Evolutionary conservation across 2,113 vertebrate species (phyloP).

Genomic region (Phasianus colchicus): DNA sequence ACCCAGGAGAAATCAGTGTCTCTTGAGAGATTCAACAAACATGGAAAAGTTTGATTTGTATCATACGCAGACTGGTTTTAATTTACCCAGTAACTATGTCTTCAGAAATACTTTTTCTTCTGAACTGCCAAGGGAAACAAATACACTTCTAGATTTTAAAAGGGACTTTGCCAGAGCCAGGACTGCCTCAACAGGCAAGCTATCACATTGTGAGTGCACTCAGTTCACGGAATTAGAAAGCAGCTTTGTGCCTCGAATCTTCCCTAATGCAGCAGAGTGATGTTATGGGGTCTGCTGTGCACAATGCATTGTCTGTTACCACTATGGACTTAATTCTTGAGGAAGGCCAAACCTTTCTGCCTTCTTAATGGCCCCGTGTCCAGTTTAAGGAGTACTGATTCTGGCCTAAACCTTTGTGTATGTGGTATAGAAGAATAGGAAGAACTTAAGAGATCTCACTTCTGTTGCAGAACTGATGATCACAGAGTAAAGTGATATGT

Average conservation of each 20-base stretch:
- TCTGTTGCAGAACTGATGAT: background rate
- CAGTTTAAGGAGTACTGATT: background rate
- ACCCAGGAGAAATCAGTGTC: conserved; percentile 28
- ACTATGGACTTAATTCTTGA: background rate
- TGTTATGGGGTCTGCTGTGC: background rate
- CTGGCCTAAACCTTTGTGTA: background rate
- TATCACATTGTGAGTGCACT: background rate
- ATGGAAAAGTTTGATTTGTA: conserved; percentile 30
- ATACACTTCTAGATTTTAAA: conserved; percentile 37
- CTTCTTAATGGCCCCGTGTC: background rate
- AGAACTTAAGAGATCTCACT: background rate
- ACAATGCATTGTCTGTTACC: accelerated
- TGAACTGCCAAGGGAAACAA: conserved; percentile 24
- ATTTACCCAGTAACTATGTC: conserved; percentile 9
- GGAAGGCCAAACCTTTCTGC: background rate
- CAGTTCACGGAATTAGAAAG: background rate
- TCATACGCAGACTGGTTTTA: conserved; percentile 1
- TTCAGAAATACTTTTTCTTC: conserved; percentile 22
- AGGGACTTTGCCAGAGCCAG: conserved; percentile 13
- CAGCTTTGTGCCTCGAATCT: background rate
- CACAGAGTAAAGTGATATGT: background rate
- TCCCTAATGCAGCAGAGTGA: background rate
- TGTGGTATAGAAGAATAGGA: background rate
- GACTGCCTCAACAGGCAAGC: conserved; percentile 2
- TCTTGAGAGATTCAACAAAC: conserved; percentile 35